Conservation (phyloP, 2,113 vertebrate genomes). For the Thamnophis sirtalis region DNA sequence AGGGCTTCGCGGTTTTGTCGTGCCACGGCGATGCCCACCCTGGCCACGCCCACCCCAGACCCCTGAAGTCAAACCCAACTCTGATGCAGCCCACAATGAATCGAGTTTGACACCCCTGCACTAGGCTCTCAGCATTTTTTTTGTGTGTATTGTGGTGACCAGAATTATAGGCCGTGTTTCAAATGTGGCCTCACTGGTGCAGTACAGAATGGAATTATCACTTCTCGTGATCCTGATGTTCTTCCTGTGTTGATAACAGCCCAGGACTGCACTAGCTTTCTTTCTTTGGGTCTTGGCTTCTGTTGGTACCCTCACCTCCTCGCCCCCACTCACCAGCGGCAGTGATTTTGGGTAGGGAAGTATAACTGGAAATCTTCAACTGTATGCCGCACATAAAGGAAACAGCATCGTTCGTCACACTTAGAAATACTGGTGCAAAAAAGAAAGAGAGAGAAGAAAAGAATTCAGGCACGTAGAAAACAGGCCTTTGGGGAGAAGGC, state of each 20-base stretch:
- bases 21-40: too few species aligned
- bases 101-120: too few species aligned
- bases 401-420: slow-evolving; percentile 84
- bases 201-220: background rate
- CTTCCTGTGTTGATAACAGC: background rate
- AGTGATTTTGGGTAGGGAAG: slow-evolving; percentile 83
- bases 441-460: background rate
- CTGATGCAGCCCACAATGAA: too few species aligned
- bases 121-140: background rate
- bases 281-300: background rate
- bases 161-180: background rate
- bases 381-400: slow-evolving; percentile 81
- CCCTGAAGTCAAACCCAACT: too few species aligned
- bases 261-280: background rate
- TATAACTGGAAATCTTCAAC: slow-evolving; percentile 87
- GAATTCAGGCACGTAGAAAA: background rate
- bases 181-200: background rate
- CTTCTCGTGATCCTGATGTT: background rate
- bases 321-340: slow-evolving; percentile 73
- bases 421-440: slow-evolving; percentile 75
- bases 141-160: background rate
- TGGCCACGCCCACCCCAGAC: too few species aligned
- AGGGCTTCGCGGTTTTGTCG: too few species aligned
- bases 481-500: background rate
- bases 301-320: background rate